phyloP scores from a whole-genome alignment of 2,888 invertebrate genomes.

The Drosophila niveifrons region DNA sequence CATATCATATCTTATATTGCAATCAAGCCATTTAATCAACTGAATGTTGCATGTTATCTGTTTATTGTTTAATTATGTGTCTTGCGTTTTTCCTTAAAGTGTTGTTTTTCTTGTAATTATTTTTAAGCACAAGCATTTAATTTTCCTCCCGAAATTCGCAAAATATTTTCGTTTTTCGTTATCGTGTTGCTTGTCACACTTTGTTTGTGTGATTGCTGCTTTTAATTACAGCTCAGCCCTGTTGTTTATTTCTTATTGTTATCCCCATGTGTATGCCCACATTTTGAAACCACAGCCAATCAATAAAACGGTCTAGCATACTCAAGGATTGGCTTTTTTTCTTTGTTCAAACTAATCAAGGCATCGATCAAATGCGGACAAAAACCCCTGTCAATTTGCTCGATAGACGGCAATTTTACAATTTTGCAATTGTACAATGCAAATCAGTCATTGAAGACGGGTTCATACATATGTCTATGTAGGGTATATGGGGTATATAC shows the following conservation, averaged over 20 bases:
- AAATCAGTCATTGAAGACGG: conserved; percentile 44
- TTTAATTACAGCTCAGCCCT: conserved; percentile 58
- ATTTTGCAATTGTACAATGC: conserved; percentile 39
- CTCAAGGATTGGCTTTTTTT: conserved; percentile 13
- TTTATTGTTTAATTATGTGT: conserved; percentile 41
- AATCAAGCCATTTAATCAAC: conserved; percentile 28
- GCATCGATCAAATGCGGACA: conserved; percentile 27
- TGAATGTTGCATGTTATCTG: conserved; percentile 45
- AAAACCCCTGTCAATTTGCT: conserved; percentile 18
- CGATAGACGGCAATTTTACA: conserved; percentile 17
- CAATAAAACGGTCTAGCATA: conserved; percentile 28
- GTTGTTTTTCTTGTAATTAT: conserved; percentile 46
- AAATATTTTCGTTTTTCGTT: conserved; percentile 7
- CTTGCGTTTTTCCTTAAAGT: conserved; percentile 56
- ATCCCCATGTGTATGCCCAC: conserved; percentile 21
- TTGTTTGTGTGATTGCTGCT: conserved; percentile 39
- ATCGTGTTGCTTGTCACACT: conserved; percentile 39
- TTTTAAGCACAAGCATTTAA: conserved; percentile 54
- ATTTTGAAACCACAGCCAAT: conserved; percentile 25
- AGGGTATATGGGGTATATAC: conserved; percentile 4
- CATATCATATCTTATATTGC: conserved; percentile 1
- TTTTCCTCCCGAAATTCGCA: conserved; percentile 33
- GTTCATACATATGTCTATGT: conserved; percentile 13
- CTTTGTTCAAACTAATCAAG: conserved; percentile 26
- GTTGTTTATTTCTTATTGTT: conserved; percentile 59